Base-by-base conservation (phyloP, 2,797 vertebrate species). In the Fistularia tabacaria region DNA sequence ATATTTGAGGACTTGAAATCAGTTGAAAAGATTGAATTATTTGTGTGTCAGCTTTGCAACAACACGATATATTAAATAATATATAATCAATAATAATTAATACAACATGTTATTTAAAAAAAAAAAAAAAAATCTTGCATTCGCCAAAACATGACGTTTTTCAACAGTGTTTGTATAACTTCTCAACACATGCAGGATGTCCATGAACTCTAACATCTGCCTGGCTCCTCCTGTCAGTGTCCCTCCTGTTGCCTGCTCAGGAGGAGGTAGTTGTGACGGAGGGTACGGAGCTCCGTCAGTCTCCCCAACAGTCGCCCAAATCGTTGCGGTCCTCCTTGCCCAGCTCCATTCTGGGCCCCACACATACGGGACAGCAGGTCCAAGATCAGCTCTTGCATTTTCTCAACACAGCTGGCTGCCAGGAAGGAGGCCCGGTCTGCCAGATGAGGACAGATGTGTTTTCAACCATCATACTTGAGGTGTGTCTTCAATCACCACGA, bases 261-360 rank as follows among this genome's bases (percentile, higher is more conserved):
- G 46, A 85, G 85, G 73, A 91, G 85, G 83, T 99, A 96, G 82
- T 98, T 94, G 59, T 99, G 97, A 62, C 91, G 93, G 75, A 99
- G 94, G 10, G 95, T 98, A 58, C 93, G 82, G 52, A 98, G 79
- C 77, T 98, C 95, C 0, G 97, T 97, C 55, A 99, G 89, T 56
- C 96, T 90, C 7, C 97, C 94, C 73, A 99, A 82, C 48, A 99
- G 89, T 41, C 93, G 91, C 0, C 96, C 96, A 15, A 98, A 97
- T 9, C 95, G 92, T 58, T 95, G 93, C 0, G 94, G 81, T 45
- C 93, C 92, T 47, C 92, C 93, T 76, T 87, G 92, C 7, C 45
- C 70, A 15, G 80, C 76, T 58, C 68, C 75, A 3, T 54, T 73
- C 51, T 85, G 86, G 58, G 92, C 83, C 70, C 92, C 91, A 62